Conservation (phyloP, 2,113 vertebrate species). For the Ramphastos sulfuratus region DNA sequence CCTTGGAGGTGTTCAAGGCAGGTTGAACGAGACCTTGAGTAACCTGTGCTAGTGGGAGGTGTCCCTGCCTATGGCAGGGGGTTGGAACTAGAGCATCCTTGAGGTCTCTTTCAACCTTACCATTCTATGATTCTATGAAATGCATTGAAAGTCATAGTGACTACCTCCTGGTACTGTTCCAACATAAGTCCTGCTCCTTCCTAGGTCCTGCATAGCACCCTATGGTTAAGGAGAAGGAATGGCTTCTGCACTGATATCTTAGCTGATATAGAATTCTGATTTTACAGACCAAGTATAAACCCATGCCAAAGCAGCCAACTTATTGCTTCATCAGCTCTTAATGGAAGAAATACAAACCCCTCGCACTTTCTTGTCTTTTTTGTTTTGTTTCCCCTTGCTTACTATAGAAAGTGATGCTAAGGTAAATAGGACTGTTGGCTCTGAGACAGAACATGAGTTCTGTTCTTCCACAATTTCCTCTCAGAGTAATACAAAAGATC, state of each 20-base stretch:
- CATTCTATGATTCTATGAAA: no score
- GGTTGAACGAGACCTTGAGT: no score
- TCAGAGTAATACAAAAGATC: background rate
- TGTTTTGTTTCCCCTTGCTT: background rate
- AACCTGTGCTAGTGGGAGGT: no score
- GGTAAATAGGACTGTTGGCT: background rate
- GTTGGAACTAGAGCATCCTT: no score
- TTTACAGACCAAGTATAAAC: background rate
- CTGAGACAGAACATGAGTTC: background rate
- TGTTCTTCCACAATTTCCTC: background rate
- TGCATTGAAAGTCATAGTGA: no score
- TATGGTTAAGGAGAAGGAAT: background rate
- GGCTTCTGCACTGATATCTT: background rate
- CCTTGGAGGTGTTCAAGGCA: no score
- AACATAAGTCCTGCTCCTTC: background rate
- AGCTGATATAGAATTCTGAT: background rate
- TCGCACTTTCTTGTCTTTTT: background rate
- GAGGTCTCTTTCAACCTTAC: no score
- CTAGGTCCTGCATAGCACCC: background rate
- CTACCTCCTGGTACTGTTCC: no score
- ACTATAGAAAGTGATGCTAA: background rate
- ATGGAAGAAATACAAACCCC: background rate
- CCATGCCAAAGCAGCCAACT: background rate
- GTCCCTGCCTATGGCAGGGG: no score
- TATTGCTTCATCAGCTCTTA: background rate